Percentiles rank a stretch among this genome's conserved stretches.
Conservation (phyloP, 2,888 invertebrate species). For the Gari tellinella region DNA sequence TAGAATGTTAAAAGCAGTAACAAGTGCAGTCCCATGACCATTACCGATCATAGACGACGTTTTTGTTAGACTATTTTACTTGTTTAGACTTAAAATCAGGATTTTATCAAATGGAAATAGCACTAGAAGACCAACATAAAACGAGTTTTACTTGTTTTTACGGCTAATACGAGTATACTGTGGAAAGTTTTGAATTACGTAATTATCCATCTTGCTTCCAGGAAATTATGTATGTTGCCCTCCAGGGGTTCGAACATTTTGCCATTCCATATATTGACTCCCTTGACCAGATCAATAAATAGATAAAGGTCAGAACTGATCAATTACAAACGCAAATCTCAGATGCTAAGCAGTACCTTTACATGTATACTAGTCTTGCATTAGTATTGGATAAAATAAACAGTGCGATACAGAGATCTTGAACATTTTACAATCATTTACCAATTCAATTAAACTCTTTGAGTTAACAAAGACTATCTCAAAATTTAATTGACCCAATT, state of each 20-base stretch:
- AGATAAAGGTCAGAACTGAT: too few species aligned
- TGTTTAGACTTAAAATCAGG: conserved; percentile 45
- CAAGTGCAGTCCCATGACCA: conserved; percentile 35
- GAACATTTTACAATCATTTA: too few species aligned
- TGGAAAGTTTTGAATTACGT: conserved; percentile 38
- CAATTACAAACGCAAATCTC: too few species aligned
- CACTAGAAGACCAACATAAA: conserved; percentile 37
- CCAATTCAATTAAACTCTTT: too few species aligned
- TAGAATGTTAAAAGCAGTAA: conserved; percentile 30
- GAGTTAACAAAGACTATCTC: too few species aligned
- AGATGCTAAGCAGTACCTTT: too few species aligned
- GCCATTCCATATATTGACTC: conserved; percentile 1
- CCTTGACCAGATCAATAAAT: too few species aligned
- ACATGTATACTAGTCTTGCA: too few species aligned
- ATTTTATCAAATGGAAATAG: conserved; percentile 44
- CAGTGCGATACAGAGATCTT: too few species aligned
- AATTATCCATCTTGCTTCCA: conserved; percentile 44
- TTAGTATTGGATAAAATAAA: too few species aligned
- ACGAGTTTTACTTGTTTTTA: conserved; percentile 40
- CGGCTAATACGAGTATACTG: conserved; percentile 42
- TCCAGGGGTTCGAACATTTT: conserved; percentile 41
- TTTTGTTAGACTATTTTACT: conserved; percentile 33
- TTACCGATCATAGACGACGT: conserved; percentile 47
- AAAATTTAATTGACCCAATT: too few species aligned
- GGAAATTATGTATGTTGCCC: conserved; percentile 33